Conservation (phyloP, 2,888 invertebrate genomes). For the Tenodera sinensis region DNA sequence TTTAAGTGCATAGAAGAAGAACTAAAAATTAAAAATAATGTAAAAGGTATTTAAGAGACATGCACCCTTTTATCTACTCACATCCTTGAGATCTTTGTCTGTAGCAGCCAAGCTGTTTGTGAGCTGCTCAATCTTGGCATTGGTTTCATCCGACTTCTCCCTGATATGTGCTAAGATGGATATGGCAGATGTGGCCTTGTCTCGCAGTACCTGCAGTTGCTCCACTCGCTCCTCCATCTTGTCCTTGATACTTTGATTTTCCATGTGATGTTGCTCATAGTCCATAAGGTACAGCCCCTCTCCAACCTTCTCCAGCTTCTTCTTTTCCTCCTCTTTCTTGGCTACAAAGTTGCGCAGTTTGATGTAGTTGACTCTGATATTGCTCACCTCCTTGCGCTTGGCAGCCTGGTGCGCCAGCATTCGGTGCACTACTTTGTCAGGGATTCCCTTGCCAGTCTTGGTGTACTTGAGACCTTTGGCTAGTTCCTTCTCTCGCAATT, state of each 20-base stretch:
- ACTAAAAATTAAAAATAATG: too few species aligned
- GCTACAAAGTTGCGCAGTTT: conserved; percentile 40
- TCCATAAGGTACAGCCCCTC: conserved; percentile 52
- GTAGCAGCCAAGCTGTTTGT: conserved; percentile 34
- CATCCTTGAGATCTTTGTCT: conserved; percentile 33
- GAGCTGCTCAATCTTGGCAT: conserved; percentile 39
- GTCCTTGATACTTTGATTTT: conserved; percentile 52
- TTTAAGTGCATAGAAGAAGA: background rate
- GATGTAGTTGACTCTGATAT: conserved; percentile 40
- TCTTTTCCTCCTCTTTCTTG: conserved; percentile 37
- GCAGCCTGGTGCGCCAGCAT: conserved; percentile 38
- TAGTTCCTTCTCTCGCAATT: conserved; percentile 39
- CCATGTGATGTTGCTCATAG: conserved; percentile 55
- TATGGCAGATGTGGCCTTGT: conserved; percentile 49
- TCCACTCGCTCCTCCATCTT: conserved; percentile 56
- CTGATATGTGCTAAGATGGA: conserved; percentile 51
- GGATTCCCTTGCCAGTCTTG: conserved; percentile 42
- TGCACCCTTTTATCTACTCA: too few species aligned
- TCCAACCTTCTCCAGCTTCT: conserved; percentile 5
- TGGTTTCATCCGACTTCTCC: conserved; percentile 49
- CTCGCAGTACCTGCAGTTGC: conserved; percentile 48
- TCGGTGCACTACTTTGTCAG: conserved; percentile 36
- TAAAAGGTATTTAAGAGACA: too few species aligned
- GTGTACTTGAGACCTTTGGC: conserved; percentile 41
- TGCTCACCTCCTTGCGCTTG: conserved; percentile 38